These are phyloP conservation scores for Agrochola circellaris DNA, from an alignment of 2,888 invertebrate genomes.

Conservation along the genomic window DNA sequence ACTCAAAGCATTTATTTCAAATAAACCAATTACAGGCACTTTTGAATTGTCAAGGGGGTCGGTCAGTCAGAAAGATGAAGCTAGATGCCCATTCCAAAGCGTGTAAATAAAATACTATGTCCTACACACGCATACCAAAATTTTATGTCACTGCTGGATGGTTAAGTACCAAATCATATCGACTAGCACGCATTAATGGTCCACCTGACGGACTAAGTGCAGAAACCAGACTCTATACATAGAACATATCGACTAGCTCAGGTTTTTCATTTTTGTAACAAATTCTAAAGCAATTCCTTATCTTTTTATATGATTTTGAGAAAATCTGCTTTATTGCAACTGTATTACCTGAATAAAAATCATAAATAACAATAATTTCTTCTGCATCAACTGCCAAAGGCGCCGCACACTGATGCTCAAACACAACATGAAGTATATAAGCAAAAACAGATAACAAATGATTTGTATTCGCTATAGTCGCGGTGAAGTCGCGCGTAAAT, in stretches of 20 bases:
- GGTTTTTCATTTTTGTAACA: background rate
- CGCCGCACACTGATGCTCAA: slow-evolving; percentile 61
- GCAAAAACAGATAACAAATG: slow-evolving; percentile 75
- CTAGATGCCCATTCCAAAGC: too few species aligned
- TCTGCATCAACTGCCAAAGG: slow-evolving; percentile 56
- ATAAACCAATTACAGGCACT: too few species aligned
- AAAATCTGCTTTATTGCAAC: slow-evolving; percentile 11
- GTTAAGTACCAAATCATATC: background rate
- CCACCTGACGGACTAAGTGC: too few species aligned
- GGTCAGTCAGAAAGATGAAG: too few species aligned
- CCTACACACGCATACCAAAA: background rate
- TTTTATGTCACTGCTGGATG: background rate
- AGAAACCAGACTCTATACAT: too few species aligned
- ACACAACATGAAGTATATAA: slow-evolving; percentile 65
- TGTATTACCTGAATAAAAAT: slow-evolving; percentile 24
- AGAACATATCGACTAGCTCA: background rate
- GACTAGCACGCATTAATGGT: too few species aligned
- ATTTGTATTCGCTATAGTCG: slow-evolving; percentile 71
- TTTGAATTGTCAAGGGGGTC: too few species aligned
- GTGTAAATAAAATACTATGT: too few species aligned
- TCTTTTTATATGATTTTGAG: background rate
- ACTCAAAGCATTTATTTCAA: too few species aligned
- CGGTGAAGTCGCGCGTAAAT: slow-evolving; percentile 70
- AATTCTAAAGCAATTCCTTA: background rate
- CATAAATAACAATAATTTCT: slow-evolving; percentile 39